Evolutionary conservation across 2,888 invertebrate genomes (phyloP).

Genomic region (Andrena haemorrhoa): DNA sequence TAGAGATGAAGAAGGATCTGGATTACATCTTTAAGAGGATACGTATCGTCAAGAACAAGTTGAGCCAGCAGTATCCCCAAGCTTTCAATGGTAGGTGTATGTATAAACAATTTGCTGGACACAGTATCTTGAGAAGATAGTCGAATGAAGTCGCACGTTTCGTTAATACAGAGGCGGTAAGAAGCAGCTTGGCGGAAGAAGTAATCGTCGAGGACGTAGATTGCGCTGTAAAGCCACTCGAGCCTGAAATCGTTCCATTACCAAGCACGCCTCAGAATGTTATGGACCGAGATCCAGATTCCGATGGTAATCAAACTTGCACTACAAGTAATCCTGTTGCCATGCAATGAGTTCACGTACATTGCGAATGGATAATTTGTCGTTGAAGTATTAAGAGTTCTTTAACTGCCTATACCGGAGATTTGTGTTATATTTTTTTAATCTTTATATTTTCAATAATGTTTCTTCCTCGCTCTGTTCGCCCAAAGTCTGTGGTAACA

Average conservation of each 20-base stretch:
- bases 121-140: too few relatives aligned
- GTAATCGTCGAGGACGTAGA: slow-evolving; percentile 82
- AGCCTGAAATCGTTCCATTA: slow-evolving; percentile 79
- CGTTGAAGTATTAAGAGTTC: slow-evolving; percentile 31
- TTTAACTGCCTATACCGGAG: slow-evolving; percentile 26
- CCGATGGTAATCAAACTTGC: slow-evolving; percentile 82
- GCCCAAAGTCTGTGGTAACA: slow-evolving; percentile 7
- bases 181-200: slow-evolving; percentile 83
- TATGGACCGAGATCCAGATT: slow-evolving; percentile 81
- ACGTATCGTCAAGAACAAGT: slow-evolving; percentile 92
- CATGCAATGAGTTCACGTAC: slow-evolving; percentile 52
- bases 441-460: slow-evolving; percentile 24
- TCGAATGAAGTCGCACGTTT: background rate
- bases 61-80: slow-evolving; percentile 87
- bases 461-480: slow-evolving; percentile 12
- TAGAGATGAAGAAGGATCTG: slow-evolving; percentile 97
- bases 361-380: slow-evolving; percentile 16
- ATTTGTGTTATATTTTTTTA: slow-evolving; percentile 1
- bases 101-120: background rate
- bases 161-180: slow-evolving; percentile 79
- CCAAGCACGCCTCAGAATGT: slow-evolving; percentile 63
- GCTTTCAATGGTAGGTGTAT: slow-evolving; percentile 81
- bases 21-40: slow-evolving; percentile 98
- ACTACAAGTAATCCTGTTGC: slow-evolving; percentile 75
- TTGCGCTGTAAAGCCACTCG: slow-evolving; percentile 77